These are phyloP conservation scores for Ophion ellenae DNA, from an alignment of 2,888 invertebrate genomes.

Conservation along the genomic window DNA sequence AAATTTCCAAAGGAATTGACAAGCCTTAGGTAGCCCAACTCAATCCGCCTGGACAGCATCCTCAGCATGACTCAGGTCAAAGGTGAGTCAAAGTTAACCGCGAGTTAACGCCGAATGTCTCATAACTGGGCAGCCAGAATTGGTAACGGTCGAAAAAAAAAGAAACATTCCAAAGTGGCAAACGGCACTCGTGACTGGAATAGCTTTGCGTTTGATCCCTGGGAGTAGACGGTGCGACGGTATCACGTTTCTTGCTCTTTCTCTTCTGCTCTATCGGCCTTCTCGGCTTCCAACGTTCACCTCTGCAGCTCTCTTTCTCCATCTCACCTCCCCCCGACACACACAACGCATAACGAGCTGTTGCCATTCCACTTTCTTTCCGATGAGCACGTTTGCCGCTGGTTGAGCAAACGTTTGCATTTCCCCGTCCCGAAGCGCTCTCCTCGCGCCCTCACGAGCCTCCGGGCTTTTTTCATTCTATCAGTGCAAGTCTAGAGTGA, in stretches of 20 bases:
- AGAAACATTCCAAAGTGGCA: slow-evolving; percentile 23
- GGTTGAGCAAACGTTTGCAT: slow-evolving; percentile 69
- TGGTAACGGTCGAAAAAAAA: slow-evolving; percentile 6
- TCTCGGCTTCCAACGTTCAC: slow-evolving; percentile 41
- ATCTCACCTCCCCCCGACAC: slow-evolving; percentile 5
- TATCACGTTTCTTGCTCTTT: slow-evolving; percentile 59
- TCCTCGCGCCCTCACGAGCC: slow-evolving; percentile 37
- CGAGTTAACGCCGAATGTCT: neutral
- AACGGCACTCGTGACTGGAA: slow-evolving; percentile 40
- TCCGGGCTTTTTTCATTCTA: slow-evolving; percentile 26
- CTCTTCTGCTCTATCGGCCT: slow-evolving; percentile 50
- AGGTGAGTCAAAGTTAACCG: neutral
- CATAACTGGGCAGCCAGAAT: neutral
- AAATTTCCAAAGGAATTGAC: no score
- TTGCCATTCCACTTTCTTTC: slow-evolving; percentile 51
- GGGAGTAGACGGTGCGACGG: slow-evolving; percentile 43
- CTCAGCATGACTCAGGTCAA: neutral
- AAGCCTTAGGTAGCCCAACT: no score
- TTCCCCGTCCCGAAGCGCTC: slow-evolving; percentile 38
- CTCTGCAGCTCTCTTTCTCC: slow-evolving; percentile 34
- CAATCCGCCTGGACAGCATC: no score
- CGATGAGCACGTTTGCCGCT: slow-evolving; percentile 64
- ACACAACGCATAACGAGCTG: slow-evolving; percentile 52
- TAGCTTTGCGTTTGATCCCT: slow-evolving; percentile 52
- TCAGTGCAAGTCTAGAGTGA: slow-evolving; percentile 28